Evolutionary conservation across 1,140 invertebrate species (phyloP), one percentile per base, ranked within the genome.

Genomic region (Drosophila lacertosa): DNA sequence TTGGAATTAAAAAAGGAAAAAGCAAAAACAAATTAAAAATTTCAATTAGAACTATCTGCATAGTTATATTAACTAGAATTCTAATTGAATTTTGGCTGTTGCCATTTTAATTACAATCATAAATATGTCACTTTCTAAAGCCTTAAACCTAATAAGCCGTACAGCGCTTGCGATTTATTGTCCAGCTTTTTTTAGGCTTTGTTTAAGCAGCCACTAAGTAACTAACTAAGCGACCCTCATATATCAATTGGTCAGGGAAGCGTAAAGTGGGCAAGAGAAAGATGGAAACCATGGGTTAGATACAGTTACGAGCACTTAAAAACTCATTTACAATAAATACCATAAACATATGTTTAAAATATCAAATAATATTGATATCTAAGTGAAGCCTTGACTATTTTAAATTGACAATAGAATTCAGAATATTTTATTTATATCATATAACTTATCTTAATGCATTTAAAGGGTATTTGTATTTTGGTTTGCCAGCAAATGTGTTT

Each of bases 61-160:
- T 7, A 29, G 9, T 0, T 35, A 35, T n/a, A 4, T 35, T 35
- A 13, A n/a, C 13, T 35, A 32, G 9, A 10, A 32, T 32, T 10
- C 3, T 10, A 2, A 1, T 9, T 32, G 9, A 32, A 32, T 9
- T 32, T 10, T 32, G 10, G 10, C 13, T 13, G 11, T 35, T 29
- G 6, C 26, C 26, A 29, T 7, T 29, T n/a, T n/a, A n/a, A n/a
- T n/a, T n/a, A n/a, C n/a, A n/a, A 29, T 29, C 24, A 47, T 44
- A 57, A 37, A 48, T 59, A 37, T 13, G 40, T 50, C 44, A 16
- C 33, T 29, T 62, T 18, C 20, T 4, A 50, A 50, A 50, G 51
- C 35, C 22, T 54, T 40, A 54, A 40, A 40, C 35, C 24, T n/a
- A 45, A 45, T 45, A 45, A 22, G 10, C 51, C 22, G 24, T 40